Evolutionary conservation across 1,140 invertebrate genomes (phyloP).

Genomic region (Saccostrea glomerata): DNA sequence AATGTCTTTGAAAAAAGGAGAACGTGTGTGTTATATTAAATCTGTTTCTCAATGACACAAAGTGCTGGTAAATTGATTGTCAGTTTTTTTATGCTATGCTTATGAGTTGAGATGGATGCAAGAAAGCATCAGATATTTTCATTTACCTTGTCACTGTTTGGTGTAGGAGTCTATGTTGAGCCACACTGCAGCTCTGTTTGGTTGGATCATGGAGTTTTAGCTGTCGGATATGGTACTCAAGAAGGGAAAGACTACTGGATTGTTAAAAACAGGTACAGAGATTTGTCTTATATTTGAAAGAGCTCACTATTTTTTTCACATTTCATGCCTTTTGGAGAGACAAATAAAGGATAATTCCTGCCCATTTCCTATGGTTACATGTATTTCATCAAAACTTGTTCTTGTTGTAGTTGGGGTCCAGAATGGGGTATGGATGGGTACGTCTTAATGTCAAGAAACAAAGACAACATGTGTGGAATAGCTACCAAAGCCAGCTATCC

Average conservation of each 20-base stretch:
- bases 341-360: too few relatives aligned
- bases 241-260: constrained; percentile 83
- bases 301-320: too few relatives aligned
- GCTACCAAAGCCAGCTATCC: constrained; percentile 86
- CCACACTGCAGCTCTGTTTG: constrained; percentile 64
- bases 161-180: constrained; percentile 63
- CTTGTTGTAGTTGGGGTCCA: constrained; percentile 84
- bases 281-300: too few relatives aligned
- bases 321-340: too few relatives aligned
- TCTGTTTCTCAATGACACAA: too few relatives aligned
- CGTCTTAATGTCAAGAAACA: constrained; percentile 94
- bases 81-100: too few relatives aligned
- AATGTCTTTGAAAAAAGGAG: too few relatives aligned
- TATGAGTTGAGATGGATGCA: too few relatives aligned
- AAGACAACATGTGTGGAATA: constrained; percentile 93
- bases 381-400: not conserved
- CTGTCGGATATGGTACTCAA: constrained; percentile 82
- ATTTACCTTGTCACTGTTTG: not conserved
- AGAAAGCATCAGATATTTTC: not conserved
- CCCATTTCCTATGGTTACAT: not conserved
- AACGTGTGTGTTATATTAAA: too few relatives aligned
- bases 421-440: constrained; percentile 93
- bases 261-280: constrained; percentile 79
- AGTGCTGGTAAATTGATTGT: too few relatives aligned
- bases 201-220: constrained; percentile 81